Evolutionary conservation across 2,797 vertebrate genomes (phyloP), one percentile per base, ranked within the genome.

Genomic region (Darevskia nairensis): DNA sequence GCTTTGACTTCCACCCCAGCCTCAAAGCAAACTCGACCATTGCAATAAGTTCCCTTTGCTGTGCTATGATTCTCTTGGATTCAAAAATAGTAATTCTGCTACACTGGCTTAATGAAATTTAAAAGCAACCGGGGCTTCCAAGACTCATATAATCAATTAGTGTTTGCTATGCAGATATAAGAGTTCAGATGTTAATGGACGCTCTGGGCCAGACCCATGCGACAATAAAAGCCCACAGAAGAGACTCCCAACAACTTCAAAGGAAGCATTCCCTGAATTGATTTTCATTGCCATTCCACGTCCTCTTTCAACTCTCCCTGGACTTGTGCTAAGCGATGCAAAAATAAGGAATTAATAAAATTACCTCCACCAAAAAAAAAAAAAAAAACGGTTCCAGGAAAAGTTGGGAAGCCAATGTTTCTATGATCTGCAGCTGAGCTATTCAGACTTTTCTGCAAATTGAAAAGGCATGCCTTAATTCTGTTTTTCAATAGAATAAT

Each of bases 111-210:
- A 80, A 85, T 2, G 50, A 46, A 39, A 87, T 89, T 84, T 39
- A 92, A 64, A 91, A 82, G 86, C 82, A 21, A n/a, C 64, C 11
- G 80, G 69, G 81, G 44, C 86, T 83, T 27, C 29, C 64, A 44
- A 78, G 7, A 3, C 10, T 59, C 68, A 19, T 3, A 66, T 0
- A 46, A 23, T 29, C 84, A 80, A 32, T 9, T 19, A 27, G 6
- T 41, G 13, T 72, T 44, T 13, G 21, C 3, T 35, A 15, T 15
- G 77, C 7, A 2, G 44, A 9, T 3, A 90, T n/a, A 15, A 50
- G 71, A 50, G 78, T 41, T 68, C 50, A n/a, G 75, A 88, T 87
- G 8, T 64, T 78, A 78, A 85, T 15, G 35, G 25, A 13, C 4
- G 35, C 21, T 88, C 90, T 86, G 77, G 66, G 77, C 32, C 29